These are phyloP conservation scores for Anguilla megastoma DNA, from an alignment of 2,797 vertebrate genomes.

Conservation along the genomic window DNA sequence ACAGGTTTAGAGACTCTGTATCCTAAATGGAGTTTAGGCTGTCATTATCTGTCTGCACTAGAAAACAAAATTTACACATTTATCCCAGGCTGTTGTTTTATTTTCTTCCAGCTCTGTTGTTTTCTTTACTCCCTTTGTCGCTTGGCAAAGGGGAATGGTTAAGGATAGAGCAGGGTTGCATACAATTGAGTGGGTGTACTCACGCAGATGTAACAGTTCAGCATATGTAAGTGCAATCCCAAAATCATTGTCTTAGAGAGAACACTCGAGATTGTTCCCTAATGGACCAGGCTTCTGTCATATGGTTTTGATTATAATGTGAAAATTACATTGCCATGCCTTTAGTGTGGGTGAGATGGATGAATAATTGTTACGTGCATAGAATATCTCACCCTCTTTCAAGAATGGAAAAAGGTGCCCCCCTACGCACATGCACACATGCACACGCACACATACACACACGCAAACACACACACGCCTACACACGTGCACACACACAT, in stretches of 20 bases:
- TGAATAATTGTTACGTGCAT: constrained; percentile 84
- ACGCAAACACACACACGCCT: constrained; percentile 23
- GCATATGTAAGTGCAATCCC: constrained; percentile 87
- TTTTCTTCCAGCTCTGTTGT: constrained; percentile 41
- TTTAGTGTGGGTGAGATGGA: constrained; percentile 82
- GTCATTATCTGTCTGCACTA: constrained; percentile 56
- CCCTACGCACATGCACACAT: constrained; percentile 19
- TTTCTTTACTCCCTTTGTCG: constrained; percentile 41
- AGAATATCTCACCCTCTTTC: constrained; percentile 70
- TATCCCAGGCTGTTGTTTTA: constrained; percentile 63
- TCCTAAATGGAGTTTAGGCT: constrained; percentile 55
- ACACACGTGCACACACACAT: constrained; percentile 27
- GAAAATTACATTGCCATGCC: constrained; percentile 85
- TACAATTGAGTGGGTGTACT: constrained; percentile 78
- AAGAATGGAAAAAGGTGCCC: constrained; percentile 63
- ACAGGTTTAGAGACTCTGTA: constrained; percentile 49
- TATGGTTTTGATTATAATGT: constrained; percentile 89
- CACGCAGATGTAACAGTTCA: constrained; percentile 81
- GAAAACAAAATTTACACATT: constrained; percentile 62
- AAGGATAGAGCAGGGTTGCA: constrained; percentile 59
- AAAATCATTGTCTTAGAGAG: constrained; percentile 88
- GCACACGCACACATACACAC: constrained; percentile 29
- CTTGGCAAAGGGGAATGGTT: constrained; percentile 50
- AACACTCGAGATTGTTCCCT: constrained; percentile 88
- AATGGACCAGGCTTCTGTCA: constrained; percentile 86